These are phyloP conservation scores for Montipora efflorescens DNA, from an alignment of 64 coral and sea anemone species.

Conservation along the genomic window DNA sequence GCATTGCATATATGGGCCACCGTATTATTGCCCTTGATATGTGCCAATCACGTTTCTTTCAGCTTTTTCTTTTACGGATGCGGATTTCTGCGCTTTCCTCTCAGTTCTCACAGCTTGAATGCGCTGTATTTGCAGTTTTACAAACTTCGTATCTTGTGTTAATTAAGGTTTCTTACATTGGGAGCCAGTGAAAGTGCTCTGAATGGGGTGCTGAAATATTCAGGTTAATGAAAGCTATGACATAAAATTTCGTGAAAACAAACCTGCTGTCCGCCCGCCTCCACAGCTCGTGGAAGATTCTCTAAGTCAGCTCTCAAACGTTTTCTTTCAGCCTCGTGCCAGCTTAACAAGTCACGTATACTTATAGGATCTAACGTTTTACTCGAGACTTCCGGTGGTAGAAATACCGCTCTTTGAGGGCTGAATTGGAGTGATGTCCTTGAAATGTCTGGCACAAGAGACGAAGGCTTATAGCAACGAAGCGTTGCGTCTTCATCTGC, in stretches of 20 bases:
- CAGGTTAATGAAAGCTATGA: too few species aligned
- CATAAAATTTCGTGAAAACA: not conserved
- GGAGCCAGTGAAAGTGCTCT: too few species aligned
- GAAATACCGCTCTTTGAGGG: not conserved
- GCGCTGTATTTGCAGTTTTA: too few species aligned
- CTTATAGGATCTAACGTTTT: conserved; percentile 11
- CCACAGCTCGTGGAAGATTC: conserved; percentile 7
- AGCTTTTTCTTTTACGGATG: too few species aligned
- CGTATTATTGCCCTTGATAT: too few species aligned
- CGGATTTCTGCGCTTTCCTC: too few species aligned
- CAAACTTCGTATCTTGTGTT: too few species aligned
- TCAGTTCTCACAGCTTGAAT: too few species aligned
- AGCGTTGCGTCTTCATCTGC: not conserved
- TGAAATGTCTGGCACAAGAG: conserved; percentile 2
- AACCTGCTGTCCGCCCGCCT: conserved; percentile 10
- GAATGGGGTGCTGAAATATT: too few species aligned
- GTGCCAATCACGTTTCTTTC: too few species aligned
- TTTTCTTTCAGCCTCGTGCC: conserved; percentile 37
- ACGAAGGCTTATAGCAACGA: conserved; percentile 18
- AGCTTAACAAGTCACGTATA: conserved; percentile 17
- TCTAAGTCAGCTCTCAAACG: conserved; percentile 39
- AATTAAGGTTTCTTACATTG: too few species aligned
- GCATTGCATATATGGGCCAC: too few species aligned
- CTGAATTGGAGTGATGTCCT: not conserved
- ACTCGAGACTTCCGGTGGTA: not conserved